Evolutionary conservation across 2,888 invertebrate species (phyloP).

Genomic region (Reticulitermes lucifugus): DNA sequence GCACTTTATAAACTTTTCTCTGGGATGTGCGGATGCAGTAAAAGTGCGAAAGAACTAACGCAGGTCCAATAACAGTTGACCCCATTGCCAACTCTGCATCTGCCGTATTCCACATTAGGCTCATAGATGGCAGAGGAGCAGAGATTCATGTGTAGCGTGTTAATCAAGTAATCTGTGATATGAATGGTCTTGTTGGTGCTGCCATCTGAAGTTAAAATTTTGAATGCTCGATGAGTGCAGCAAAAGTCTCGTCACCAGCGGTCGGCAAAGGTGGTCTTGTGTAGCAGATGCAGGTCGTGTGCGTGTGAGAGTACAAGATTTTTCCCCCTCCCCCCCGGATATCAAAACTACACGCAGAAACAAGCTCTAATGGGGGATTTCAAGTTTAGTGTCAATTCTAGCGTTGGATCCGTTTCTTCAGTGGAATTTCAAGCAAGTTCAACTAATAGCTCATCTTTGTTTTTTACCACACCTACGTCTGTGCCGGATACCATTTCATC

Average conservation of each 20-base stretch:
- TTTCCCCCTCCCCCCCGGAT: constrained; percentile 51
- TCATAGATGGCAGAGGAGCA: too few relatives aligned
- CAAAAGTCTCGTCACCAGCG: constrained; percentile 54
- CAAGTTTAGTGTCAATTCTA: constrained; percentile 59
- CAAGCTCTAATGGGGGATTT: constrained; percentile 59
- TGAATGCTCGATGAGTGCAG: constrained; percentile 40
- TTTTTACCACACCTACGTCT: constrained; percentile 58
- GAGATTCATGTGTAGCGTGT: too few relatives aligned
- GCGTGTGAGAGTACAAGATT: constrained; percentile 54
- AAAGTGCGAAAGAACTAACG: too few relatives aligned
- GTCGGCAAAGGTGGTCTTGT: constrained; percentile 52
- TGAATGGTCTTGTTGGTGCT: constrained; percentile 44
- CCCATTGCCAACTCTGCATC: too few relatives aligned
- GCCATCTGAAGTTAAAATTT: constrained; percentile 45
- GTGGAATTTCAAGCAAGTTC: constrained; percentile 57
- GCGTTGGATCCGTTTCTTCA: constrained; percentile 58
- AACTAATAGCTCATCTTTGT: constrained; percentile 56
- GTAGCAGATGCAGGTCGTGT: constrained; percentile 54
- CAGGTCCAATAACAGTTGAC: too few relatives aligned
- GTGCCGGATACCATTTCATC: constrained; percentile 57
- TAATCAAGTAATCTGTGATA: not conserved
- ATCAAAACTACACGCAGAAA: constrained; percentile 53
- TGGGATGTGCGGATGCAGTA: too few relatives aligned
- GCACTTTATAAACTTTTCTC: too few relatives aligned
- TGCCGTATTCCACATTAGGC: too few relatives aligned